Evolutionary conservation across 2,888 invertebrate species (phyloP), one percentile per base, ranked within the genome.

Genomic region (Rhodophaea formosa): DNA sequence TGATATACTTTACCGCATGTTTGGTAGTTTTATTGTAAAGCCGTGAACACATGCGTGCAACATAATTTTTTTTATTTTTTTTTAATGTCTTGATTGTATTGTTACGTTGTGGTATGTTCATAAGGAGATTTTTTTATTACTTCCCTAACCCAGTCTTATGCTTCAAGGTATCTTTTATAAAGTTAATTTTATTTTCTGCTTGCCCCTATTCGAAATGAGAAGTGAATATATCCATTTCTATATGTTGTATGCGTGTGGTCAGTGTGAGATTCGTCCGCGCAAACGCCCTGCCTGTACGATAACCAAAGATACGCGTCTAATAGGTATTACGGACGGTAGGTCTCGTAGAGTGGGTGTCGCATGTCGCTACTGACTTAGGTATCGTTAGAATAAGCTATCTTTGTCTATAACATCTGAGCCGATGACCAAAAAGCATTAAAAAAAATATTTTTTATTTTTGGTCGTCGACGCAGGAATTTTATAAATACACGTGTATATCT

Each of bases 301-400:
- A 74, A 84, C 84, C 84, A 84, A 84, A 84, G 84, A 82, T 62
- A 63, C 70, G 74, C 63, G 71, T 74, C 62, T 72, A 63, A 69
- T 77, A 72, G 75, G 67, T 71, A 63, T 77, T 66, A 69, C 64
- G 61, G 66, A 62, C 56, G 63, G 63, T 79, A 77, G 63, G 62
- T 56, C 55, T 53, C 55, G 42, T 47, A 54, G 23, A 46, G 32
- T 43, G 56, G 56, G 56, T 17, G 51, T 51, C 35, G 35, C 35
- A 47, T 56, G 59, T 59, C 46, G 52, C 59, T 56, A 59, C 59
- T 61, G 57, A 54, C 51, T 44, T 62, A 63, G 57, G 49, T 61
- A 61, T 14, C 55, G 47, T 23, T 62, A 66, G 60, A 47, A 29
- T 64, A 64, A 62, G 64, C 47, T 51, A 32, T 51, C 39, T 16